phyloP scores from a whole-genome alignment of 2,113 vertebrate genomes.

The Cervus canadensis region DNA sequence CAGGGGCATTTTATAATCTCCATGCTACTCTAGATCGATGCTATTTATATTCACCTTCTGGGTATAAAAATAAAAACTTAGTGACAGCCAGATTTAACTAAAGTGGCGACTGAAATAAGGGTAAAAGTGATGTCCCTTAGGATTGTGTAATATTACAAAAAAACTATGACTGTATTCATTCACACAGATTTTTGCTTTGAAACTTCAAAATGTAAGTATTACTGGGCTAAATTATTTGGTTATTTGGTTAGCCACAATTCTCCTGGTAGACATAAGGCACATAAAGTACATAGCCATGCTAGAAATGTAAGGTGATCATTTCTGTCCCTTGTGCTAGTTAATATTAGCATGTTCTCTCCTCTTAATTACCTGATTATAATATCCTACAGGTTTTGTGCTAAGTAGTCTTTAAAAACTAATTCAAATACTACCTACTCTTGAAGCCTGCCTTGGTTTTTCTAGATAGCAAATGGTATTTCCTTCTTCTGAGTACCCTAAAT shows the following conservation, averaged over 20 bases:
- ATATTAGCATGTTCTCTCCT: background rate
- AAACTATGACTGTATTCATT: background rate
- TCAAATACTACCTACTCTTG: background rate
- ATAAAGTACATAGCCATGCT: background rate
- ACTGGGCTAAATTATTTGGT: background rate
- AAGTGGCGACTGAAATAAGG: background rate
- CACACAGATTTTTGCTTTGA: background rate
- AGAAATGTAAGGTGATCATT: background rate
- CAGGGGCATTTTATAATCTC: background rate
- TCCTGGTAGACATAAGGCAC: background rate
- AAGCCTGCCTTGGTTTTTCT: background rate
- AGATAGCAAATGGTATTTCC: background rate
- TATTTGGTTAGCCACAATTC: background rate
- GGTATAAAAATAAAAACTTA: constrained; percentile 28
- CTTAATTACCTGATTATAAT: background rate
- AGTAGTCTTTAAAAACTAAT: background rate
- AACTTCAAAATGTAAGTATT: background rate
- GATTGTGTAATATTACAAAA: background rate
- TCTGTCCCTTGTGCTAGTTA: background rate
- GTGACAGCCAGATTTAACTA: constrained; percentile 10
- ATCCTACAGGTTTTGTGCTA: background rate
- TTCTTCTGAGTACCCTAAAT: background rate
- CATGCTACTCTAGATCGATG: background rate
- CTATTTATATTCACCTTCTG: constrained; percentile 21
- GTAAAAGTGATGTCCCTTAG: background rate